A percentile compares a stretch with the other conserved stretches of the same genome.
These are phyloP conservation scores for Tetanocera ferruginea DNA, from an alignment of 2,888 invertebrate genomes.

Conservation along the genomic window DNA sequence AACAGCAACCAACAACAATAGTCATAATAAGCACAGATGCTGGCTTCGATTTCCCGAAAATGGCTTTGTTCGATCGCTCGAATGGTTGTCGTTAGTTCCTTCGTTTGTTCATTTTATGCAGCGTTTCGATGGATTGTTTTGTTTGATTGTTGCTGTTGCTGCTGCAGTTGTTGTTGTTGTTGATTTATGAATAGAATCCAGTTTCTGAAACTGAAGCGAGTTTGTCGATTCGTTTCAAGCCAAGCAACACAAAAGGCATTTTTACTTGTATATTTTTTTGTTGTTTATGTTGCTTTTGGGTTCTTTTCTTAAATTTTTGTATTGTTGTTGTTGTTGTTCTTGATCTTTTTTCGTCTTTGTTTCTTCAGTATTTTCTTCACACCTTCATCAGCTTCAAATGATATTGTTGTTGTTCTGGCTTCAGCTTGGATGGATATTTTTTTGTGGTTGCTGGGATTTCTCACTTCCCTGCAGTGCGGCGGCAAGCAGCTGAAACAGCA, in stretches of 20 bases:
- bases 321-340: neutral
- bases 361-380: constrained; percentile 45
- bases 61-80: constrained; percentile 2
- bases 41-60: constrained; percentile 31
- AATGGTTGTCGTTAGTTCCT: neutral
- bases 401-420: constrained; percentile 16
- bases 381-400: constrained; percentile 40
- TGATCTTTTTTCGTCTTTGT: constrained; percentile 5
- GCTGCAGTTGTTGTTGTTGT: constrained; percentile 14
- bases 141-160: constrained; percentile 6
- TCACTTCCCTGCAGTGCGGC: constrained; percentile 31
- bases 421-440: neutral
- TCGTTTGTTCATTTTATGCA: neutral
- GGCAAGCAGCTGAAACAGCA: constrained; percentile 20
- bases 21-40: constrained; percentile 20
- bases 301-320: neutral
- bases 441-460: constrained; percentile 35
- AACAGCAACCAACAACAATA: constrained; percentile 14
- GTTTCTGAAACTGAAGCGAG: constrained; percentile 28
- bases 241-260: constrained; percentile 8
- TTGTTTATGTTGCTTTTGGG: constrained; percentile 3
- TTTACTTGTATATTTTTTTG: constrained; percentile 15
- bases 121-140: neutral
- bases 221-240: constrained; percentile 26
- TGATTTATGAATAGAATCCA: constrained; percentile 34